Percentiles rank a stretch among this genome's conserved stretches.
Conservation (phyloP, 1,140 invertebrate genomes). For the Drosophila littoralis region DNA sequence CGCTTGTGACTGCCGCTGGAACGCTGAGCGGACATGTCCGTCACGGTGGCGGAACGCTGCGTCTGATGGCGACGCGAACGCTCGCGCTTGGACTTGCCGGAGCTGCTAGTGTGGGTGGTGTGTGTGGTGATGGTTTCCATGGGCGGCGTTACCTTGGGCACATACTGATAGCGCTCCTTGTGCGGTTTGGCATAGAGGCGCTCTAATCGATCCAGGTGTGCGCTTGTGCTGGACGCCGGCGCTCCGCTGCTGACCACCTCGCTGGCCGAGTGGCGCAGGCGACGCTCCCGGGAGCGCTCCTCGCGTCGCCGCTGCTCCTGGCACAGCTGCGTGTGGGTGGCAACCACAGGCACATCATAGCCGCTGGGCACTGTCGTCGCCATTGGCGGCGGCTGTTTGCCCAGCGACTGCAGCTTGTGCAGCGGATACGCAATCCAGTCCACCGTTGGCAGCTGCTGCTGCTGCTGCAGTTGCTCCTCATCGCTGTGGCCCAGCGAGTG, state of each 20-base stretch:
- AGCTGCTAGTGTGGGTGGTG: slow-evolving; percentile 4
- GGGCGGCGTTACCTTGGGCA: slow-evolving; percentile 65
- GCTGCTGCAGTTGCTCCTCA: slow-evolving; percentile 60
- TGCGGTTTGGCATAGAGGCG: slow-evolving; percentile 78
- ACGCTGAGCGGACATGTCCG: slow-evolving; percentile 77
- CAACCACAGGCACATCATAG: slow-evolving; percentile 63
- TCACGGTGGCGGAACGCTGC: slow-evolving; percentile 82
- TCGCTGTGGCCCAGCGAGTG: slow-evolving; percentile 80
- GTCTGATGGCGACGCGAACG: slow-evolving; percentile 82
- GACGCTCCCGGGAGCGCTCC: slow-evolving; percentile 62
- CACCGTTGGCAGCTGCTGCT: slow-evolving; percentile 46
- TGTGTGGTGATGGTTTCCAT: slow-evolving; percentile 4
- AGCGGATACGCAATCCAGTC: slow-evolving; percentile 84
- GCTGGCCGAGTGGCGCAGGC: slow-evolving; percentile 74
- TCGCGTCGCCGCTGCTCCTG: slow-evolving; percentile 55
- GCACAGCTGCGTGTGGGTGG: slow-evolving; percentile 57
- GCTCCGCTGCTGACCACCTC: slow-evolving; percentile 65
- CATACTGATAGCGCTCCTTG: slow-evolving; percentile 84
- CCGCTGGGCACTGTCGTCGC: slow-evolving; percentile 55
- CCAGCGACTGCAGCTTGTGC: slow-evolving; percentile 73
- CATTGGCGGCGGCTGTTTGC: slow-evolving; percentile 53
- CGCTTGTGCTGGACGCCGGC: slow-evolving; percentile 14
- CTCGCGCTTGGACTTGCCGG: slow-evolving; percentile 67
- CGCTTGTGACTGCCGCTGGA: slow-evolving; percentile 61
- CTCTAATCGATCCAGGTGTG: slow-evolving; percentile 59